phyloP scores from a whole-genome alignment of 2,888 invertebrate species.

The Spilarctia lutea region DNA sequence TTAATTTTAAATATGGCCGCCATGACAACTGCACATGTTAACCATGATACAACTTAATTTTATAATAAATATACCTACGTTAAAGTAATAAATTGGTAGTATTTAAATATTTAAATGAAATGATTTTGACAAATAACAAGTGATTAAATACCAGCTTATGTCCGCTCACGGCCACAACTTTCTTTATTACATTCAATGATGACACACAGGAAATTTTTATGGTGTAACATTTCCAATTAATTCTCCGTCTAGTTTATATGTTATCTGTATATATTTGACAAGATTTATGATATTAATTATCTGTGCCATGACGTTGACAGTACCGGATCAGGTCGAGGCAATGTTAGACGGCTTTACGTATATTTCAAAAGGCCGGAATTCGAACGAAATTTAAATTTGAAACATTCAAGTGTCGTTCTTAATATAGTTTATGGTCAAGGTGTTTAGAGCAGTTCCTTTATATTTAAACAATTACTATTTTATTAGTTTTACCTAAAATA shows the following conservation, averaged over 20 bases:
- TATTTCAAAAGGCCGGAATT: conserved; percentile 1
- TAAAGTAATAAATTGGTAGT: neutral
- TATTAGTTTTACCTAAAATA: neutral
- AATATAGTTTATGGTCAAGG: neutral
- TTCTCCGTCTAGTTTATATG: conserved; percentile 23
- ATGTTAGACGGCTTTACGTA: neutral
- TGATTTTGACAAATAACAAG: neutral
- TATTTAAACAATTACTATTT: neutral
- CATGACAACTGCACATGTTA: neutral
- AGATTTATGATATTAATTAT: conserved; percentile 8
- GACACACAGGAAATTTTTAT: conserved; percentile 36
- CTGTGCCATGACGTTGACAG: neutral
- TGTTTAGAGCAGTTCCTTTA: neutral
- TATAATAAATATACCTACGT: neutral
- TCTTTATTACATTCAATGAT: conserved; percentile 16
- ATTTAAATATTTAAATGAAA: neutral
- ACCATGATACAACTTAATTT: neutral
- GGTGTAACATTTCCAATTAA: conserved; percentile 43
- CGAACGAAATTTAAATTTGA: neutral
- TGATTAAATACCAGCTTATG: neutral
- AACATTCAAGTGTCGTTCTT: neutral
- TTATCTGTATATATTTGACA: conserved; percentile 11
- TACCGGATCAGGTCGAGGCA: neutral
- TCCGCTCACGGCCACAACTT: conserved; percentile 29
- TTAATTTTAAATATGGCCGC: neutral